Evolutionary conservation across 1,140 invertebrate genomes (phyloP).

Genomic region (Pemphigus obesinymphae): DNA sequence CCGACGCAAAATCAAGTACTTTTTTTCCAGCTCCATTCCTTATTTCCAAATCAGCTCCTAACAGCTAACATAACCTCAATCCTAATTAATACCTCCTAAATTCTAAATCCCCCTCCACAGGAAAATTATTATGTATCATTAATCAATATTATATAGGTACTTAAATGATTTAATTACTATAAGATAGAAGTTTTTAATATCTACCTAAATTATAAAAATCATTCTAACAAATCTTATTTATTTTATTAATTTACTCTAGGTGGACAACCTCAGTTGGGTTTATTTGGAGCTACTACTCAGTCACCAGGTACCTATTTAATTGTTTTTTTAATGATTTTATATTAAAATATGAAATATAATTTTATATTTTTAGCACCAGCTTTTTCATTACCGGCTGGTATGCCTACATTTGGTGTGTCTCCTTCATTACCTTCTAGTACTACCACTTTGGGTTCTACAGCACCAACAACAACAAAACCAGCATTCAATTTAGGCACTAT

Average conservation of each 20-base stretch:
- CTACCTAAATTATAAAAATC: not conserved
- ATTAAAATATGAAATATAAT: not conserved
- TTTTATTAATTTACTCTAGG: not conserved
- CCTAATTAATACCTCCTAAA: too few species aligned
- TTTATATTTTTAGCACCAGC: not conserved
- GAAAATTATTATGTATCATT: too few species aligned
- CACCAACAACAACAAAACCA: conserved; percentile 1
- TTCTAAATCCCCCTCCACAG: too few species aligned
- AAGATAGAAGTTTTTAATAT: not conserved
- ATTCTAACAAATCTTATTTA: too few species aligned
- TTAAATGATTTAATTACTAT: not conserved
- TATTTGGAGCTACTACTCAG: not conserved
- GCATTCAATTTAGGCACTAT: not conserved
- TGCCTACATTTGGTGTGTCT: not conserved
- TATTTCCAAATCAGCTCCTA: too few species aligned
- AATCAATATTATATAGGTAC: not conserved
- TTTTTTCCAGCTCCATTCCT: too few species aligned
- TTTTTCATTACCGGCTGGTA: not conserved
- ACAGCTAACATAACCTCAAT: too few species aligned
- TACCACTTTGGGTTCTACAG: not conserved
- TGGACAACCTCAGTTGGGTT: conserved; percentile 8
- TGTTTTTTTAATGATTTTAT: not conserved
- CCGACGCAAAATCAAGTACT: too few species aligned
- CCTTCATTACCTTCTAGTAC: not conserved
- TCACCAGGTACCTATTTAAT: not conserved